These are phyloP conservation scores for Cataglyphis cursor DNA, from an alignment of 2,888 invertebrate species.

Conservation along the genomic window DNA sequence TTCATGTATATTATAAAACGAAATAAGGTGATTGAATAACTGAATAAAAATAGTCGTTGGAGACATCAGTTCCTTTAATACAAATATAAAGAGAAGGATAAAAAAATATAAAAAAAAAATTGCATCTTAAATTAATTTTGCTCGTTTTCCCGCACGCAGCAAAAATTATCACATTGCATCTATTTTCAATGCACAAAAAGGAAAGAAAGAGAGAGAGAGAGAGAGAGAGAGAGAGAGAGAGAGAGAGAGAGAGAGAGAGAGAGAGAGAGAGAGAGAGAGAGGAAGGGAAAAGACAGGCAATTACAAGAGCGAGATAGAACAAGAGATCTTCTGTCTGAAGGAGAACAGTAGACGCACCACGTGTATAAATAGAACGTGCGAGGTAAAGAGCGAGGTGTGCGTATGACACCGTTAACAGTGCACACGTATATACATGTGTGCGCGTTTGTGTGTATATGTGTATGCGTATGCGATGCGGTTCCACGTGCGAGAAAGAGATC, in stretches of 20 bases:
- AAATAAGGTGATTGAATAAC: not conserved
- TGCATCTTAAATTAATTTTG: too few species aligned
- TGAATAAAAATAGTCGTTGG: not conserved
- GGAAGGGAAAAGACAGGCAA: not conserved
- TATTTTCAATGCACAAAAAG: not conserved
- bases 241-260: not conserved
- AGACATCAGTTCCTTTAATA: not conserved
- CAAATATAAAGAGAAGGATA: too few species aligned
- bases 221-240: not conserved
- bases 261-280: not conserved
- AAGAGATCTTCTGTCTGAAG: slow-evolving; percentile 18
- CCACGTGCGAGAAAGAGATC: slow-evolving; percentile 72
- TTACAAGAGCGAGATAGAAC: slow-evolving; percentile 11
- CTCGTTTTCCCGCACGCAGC: not conserved
- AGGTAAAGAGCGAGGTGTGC: slow-evolving; percentile 37
- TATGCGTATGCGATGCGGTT: not conserved
- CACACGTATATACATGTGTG: not conserved
- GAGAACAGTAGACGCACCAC: slow-evolving; percentile 21
- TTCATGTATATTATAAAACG: not conserved
- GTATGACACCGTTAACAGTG: slow-evolving; percentile 43
- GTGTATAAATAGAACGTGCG: slow-evolving; percentile 43
- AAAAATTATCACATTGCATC: not conserved
- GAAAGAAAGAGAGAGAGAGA: not conserved
- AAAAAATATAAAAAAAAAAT: not conserved
- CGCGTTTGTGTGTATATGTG: too few species aligned